Evolutionary conservation across 2,113 vertebrate species (phyloP).

Genomic region (Charadrius vociferus): DNA sequence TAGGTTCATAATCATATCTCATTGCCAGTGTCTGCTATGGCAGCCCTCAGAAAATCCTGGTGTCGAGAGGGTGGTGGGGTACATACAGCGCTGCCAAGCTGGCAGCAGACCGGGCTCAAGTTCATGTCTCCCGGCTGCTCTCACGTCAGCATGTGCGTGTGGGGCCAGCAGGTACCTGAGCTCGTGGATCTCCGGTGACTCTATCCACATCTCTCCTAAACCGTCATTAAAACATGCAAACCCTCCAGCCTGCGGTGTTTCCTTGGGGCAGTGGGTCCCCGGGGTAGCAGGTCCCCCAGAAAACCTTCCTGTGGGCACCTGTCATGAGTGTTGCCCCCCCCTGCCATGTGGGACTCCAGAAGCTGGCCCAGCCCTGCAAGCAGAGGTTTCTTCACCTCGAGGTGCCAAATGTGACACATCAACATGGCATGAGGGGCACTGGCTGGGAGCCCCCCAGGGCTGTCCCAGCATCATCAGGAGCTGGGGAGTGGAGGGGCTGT

Average conservation of each 20-base stretch:
- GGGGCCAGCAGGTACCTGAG: background rate
- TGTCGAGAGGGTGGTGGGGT: background rate
- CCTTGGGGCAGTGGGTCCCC: background rate
- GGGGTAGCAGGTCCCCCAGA: fast-evolving
- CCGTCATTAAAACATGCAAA: constrained; percentile 47
- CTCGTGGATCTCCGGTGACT: background rate
- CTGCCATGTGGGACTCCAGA: fast-evolving
- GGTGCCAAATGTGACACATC: background rate
- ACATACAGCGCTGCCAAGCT: fast-evolving
- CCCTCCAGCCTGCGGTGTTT: background rate
- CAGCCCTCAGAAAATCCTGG: background rate
- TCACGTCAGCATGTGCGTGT: background rate
- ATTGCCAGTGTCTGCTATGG: background rate
- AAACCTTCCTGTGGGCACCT: background rate
- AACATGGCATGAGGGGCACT: no score
- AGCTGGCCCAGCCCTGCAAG: background rate
- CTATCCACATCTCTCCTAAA: background rate
- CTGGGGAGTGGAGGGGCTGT: fast-evolving
- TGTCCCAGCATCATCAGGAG: background rate
- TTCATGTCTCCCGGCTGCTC: background rate
- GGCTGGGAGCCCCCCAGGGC: no score
- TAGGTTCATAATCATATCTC: background rate
- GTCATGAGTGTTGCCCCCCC: fast-evolving
- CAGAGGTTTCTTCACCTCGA: fast-evolving
- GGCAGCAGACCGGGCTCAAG: background rate